Conservation (phyloP, 2,797 vertebrate species). For the Ciconia nigra region DNA sequence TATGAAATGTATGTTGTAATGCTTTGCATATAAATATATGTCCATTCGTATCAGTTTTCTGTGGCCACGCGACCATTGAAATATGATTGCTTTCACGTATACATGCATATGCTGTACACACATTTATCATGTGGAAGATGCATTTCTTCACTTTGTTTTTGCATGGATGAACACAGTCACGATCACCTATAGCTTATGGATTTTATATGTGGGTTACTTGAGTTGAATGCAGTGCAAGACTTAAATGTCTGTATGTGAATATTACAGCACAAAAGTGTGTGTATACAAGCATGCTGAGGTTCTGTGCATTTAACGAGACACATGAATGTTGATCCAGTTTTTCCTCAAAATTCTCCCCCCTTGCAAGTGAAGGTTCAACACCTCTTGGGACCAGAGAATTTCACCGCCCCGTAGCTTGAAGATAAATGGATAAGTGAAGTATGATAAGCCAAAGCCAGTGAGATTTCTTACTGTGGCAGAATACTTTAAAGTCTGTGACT, state of each 20-base stretch:
- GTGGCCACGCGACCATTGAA: rapidly evolving
- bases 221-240: background rate
- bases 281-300: background rate
- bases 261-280: background rate
- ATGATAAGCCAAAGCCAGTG: background rate
- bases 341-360: background rate
- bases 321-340: background rate
- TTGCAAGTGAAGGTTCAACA: background rate
- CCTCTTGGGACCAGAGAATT: background rate
- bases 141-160: background rate
- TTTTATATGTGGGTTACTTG: background rate
- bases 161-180: background rate
- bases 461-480: background rate
- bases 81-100: background rate
- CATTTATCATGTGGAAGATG: background rate
- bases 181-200: background rate
- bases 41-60: background rate
- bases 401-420: background rate
- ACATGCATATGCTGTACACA: background rate
- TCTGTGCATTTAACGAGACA: background rate
- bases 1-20: background rate
- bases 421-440: background rate
- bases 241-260: background rate
- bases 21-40: background rate
- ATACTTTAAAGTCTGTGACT: background rate